A percentile compares a stretch with the other conserved stretches of the same genome.
Evolutionary conservation across 2,888 invertebrate species (phyloP).

Genomic region (Blomia tropicalis): DNA sequence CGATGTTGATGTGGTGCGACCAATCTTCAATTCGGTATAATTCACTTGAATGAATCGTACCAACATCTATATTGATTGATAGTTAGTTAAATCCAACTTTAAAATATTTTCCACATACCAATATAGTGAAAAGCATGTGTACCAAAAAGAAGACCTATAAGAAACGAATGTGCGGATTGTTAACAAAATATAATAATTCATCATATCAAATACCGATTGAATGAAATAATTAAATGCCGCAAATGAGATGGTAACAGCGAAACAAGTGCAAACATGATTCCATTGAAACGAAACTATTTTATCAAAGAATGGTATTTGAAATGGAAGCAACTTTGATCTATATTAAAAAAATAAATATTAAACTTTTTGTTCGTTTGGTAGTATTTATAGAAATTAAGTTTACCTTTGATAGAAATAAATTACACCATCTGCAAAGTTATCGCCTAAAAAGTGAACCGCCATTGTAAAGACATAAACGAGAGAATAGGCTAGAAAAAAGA

Average conservation of each 20-base stretch:
- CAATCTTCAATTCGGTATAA: background rate
- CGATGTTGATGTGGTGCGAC: conserved; percentile 1
- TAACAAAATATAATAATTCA: too few relatives aligned
- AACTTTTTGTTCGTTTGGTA: background rate
- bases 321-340: too few relatives aligned
- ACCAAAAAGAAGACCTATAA: background rate
- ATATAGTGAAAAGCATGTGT: background rate
- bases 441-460: background rate
- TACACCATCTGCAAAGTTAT: conserved; percentile 1
- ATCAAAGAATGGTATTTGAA: too few relatives aligned
- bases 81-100: background rate
- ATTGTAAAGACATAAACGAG: background rate
- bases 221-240: background rate
- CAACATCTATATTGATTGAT: background rate
- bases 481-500: conserved; percentile 19
- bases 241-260: background rate
- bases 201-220: too few relatives aligned
- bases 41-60: background rate
- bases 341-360: background rate
- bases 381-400: background rate
- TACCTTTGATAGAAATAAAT: background rate
- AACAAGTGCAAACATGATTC: background rate
- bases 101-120: conserved; percentile 1
- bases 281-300: too few relatives aligned
- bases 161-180: too few relatives aligned